phyloP scores from a whole-genome alignment of 2,888 invertebrate species.

The Agrotis ipsilon region DNA sequence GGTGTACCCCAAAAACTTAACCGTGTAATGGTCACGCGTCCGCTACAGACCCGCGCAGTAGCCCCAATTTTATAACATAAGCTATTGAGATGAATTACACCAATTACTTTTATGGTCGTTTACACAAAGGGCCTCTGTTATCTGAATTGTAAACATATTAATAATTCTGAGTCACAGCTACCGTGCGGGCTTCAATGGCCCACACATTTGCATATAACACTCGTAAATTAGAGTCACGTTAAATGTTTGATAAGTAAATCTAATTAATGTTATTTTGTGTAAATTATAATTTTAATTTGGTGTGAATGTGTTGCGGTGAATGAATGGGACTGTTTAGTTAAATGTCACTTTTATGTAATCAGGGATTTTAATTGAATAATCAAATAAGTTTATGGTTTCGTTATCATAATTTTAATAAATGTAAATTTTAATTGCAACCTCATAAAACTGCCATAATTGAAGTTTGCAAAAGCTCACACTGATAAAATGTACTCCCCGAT shows the following conservation, averaged over 20 bases:
- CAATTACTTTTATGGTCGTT: slow-evolving; percentile 84
- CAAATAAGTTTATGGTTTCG: neutral
- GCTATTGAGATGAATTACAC: slow-evolving; percentile 84
- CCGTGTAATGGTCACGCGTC: slow-evolving; percentile 71
- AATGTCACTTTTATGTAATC: slow-evolving; percentile 32
- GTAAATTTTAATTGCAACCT: neutral
- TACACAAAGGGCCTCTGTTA: slow-evolving; percentile 75
- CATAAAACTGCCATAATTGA: neutral
- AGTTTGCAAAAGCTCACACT: neutral
- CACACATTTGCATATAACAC: slow-evolving; percentile 72
- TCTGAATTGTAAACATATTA: slow-evolving; percentile 82
- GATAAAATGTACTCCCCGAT: no score
- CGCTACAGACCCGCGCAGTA: slow-evolving; percentile 55
- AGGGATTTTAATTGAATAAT: slow-evolving; percentile 15
- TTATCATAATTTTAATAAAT: neutral
- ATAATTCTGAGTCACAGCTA: slow-evolving; percentile 73
- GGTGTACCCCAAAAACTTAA: slow-evolving; percentile 64
- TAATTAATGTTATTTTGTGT: slow-evolving; percentile 65
- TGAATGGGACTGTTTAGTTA: slow-evolving; percentile 26
- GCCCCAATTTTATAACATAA: slow-evolving; percentile 76
- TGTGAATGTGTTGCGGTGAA: slow-evolving; percentile 35
- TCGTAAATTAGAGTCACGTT: slow-evolving; percentile 68
- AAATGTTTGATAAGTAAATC: slow-evolving; percentile 65
- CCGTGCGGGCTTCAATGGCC: slow-evolving; percentile 69
- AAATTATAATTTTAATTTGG: slow-evolving; percentile 63